Evolutionary conservation across 2,797 vertebrate species (phyloP), one percentile per base, ranked within the genome.

Genomic region (Percopsis omiscomaycus): DNA sequence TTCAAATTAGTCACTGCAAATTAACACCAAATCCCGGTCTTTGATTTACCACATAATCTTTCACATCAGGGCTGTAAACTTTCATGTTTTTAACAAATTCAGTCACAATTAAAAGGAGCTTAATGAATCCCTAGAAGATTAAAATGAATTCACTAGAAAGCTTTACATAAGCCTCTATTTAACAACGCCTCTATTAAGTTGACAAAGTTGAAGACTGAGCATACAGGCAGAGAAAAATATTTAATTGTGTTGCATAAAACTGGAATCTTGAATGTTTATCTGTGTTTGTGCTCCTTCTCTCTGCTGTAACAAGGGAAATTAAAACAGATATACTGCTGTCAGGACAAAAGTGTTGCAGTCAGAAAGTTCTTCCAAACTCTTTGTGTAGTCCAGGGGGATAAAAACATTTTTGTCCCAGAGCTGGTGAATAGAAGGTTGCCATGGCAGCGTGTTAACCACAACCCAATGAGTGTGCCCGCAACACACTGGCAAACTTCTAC

Each of bases 361-460:
- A 83, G 74, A 88, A 80, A 84, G 86, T 89, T 93, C 90, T 86
- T 89, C 84, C 89, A 81, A 90, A 88, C 91, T 93, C 92, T 95
- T 94, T 95, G 94, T 94, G 91, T 89, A 86, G 92, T 80, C 89
- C 90, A 74, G 92, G 87, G 92, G 90, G 93, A 94, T 93, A 92
- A 94, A 93, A 95, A 95, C 89, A 92, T 91, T 91, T 88, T 90
- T 94, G 92, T 93, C 92, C 91, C 89, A 45, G 48, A 86, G 86
- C 92, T 90, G 77, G 83, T 53, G 79, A 94, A 93, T 88, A 92
- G 90, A 88, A 74, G 93, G 93, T 97, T 95, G 83, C 93, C 92
- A 95, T 95, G 91, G 94, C 90, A 94, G 86, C 92, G 80, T 77
- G 92, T 94, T 94, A 93, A 93, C 92, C 94, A 93, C 88, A 92